Base-by-base conservation (phyloP, 2,113 vertebrate genomes). In the Myocastor coypus region DNA sequence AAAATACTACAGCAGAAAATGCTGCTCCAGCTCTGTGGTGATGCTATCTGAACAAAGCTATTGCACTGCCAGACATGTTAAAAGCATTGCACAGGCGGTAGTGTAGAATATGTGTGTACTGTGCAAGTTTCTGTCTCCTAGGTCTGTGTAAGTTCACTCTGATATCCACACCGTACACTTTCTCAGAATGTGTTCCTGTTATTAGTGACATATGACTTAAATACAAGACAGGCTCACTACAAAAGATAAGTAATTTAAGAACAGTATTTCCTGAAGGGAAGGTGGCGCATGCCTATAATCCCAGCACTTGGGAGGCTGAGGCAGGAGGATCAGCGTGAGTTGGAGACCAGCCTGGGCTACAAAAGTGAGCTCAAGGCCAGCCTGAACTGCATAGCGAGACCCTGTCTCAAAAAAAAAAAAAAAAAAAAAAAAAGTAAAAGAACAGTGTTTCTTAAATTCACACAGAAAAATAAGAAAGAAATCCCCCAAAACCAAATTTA, bases 371-470 rank as follows among this genome's bases (percentile, higher is more conserved):
- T n/a, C n/a, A n/a, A n/a, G n/a, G n/a, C n/a, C n/a, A n/a, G n/a
- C n/a, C n/a, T n/a, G n/a, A n/a, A n/a, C n/a, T n/a, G n/a, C n/a
- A n/a, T n/a, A n/a, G n/a, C n/a, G n/a, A n/a, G n/a, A n/a, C n/a
- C n/a, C n/a, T n/a, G n/a, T n/a, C n/a, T n/a, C n/a, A n/a, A n/a
- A n/a, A n/a, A n/a, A n/a, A n/a, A n/a, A n/a, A n/a, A n/a, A n/a
- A n/a, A n/a, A n/a, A n/a, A n/a, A n/a, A n/a, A n/a, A n/a, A n/a
- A n/a, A n/a, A n/a, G n/a, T n/a, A n/a, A n/a, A n/a, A n/a, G 69
- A 61, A 50, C 77, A 61, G 34, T 61, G 22, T 61, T 89, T 68
- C 37, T 83, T 63, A 30, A 83, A 95, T 87, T 92, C n/a, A 69
- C 22, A 59, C 28, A 69, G 10, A 50, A 34, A 91, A 63, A 69